A percentile compares a stretch with the other conserved stretches of the same genome.
Conservation (phyloP, 92 coral and sea anemone species). For the Epizoanthus stellaris region DNA sequence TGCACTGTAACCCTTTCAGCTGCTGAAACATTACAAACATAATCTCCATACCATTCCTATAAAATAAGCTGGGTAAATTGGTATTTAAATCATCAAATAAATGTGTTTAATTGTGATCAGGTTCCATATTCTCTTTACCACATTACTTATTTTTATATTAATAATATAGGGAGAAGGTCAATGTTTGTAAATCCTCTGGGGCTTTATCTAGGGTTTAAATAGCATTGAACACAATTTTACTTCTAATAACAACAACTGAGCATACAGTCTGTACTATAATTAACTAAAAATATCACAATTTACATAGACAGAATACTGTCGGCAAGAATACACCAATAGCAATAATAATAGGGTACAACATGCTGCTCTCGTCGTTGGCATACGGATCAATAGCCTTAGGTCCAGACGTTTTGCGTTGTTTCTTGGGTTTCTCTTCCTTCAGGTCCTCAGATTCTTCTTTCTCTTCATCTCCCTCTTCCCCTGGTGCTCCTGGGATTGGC, state of each 20-base stretch:
- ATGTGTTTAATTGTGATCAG: too few species aligned
- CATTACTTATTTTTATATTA: background rate
- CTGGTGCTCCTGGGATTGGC: constrained; percentile 75
- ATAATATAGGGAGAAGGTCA: too few species aligned
- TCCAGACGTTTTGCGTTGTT: constrained; percentile 89
- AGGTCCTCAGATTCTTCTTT: constrained; percentile 74
- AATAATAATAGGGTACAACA: constrained; percentile 88
- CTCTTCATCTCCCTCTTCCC: constrained; percentile 81
- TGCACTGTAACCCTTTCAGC: too few species aligned
- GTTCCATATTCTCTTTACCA: background rate
- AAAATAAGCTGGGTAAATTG: too few species aligned
- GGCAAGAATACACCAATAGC: constrained; percentile 98
- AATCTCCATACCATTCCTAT: too few species aligned
- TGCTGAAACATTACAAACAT: too few species aligned
- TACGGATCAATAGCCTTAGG: constrained; percentile 92
- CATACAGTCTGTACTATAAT: constrained; percentile 25
- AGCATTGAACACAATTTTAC: background rate
- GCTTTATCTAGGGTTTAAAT: constrained; percentile 7
- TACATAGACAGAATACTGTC: constrained; percentile 94
- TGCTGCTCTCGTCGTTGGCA: constrained; percentile 96
- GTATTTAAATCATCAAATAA: too few species aligned
- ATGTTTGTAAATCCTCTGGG: too few species aligned
- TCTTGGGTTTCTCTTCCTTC: constrained; percentile 87
- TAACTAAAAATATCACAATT: constrained; percentile 61
- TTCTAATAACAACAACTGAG: background rate